phyloP scores from a whole-genome alignment of 1,140 invertebrate species.

The Panonychus citri region DNA sequence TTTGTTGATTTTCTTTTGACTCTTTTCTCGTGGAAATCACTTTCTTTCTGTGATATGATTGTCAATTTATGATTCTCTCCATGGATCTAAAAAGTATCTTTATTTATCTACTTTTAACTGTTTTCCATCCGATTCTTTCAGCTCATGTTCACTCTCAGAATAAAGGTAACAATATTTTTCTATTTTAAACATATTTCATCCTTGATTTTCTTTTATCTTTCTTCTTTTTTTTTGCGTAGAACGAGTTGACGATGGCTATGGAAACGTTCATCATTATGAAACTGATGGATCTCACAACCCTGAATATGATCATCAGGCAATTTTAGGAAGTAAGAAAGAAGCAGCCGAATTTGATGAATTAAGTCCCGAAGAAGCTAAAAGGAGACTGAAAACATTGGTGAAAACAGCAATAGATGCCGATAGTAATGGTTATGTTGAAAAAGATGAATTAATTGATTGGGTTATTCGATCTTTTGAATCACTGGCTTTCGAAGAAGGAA shows the following conservation, averaged over 20 bases:
- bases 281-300: background rate
- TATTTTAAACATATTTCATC: no score
- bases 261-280: background rate
- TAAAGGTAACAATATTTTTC: no score
- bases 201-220: no score
- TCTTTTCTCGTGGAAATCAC: no score
- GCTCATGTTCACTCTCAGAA: no score
- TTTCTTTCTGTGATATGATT: no score
- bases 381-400: slow-evolving; percentile 48
- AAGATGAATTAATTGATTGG: slow-evolving; percentile 68
- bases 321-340: slow-evolving; percentile 58
- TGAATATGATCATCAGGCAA: slow-evolving; percentile 10
- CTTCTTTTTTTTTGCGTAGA: background rate
- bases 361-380: slow-evolving; percentile 59
- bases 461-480: slow-evolving; percentile 78
- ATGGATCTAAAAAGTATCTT: no score
- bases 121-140: no score
- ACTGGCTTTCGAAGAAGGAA: slow-evolving; percentile 62
- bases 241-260: background rate
- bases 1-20: no score
- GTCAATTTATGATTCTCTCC: no score
- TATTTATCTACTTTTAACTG: no score
- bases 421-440: slow-evolving; percentile 47
- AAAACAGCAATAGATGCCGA: slow-evolving; percentile 57
- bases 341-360: slow-evolving; percentile 80